A percentile compares a stretch with the other conserved stretches of the same genome.
phyloP scores from a whole-genome alignment of 2,113 vertebrate species.

The Nannobrachium achirus region DNA sequence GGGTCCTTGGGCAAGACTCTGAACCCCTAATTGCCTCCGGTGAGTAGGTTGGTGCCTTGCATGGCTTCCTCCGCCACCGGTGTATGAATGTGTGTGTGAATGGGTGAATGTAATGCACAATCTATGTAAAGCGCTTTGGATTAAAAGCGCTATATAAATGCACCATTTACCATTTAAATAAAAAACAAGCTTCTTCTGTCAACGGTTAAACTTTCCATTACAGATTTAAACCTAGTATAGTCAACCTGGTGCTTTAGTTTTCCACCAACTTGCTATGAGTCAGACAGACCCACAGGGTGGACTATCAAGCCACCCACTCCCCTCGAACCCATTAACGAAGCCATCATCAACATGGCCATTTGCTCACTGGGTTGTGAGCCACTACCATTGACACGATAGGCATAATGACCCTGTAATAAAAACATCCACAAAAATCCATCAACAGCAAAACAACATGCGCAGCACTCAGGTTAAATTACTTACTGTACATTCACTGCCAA shows the following conservation, averaged over 20 bases:
- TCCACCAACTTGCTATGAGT: conserved; percentile 54
- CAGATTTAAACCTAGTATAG: neutral
- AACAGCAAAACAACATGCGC: conserved; percentile 24
- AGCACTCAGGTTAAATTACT: conserved; percentile 24
- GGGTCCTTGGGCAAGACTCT: too few relatives aligned
- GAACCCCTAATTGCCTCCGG: too few relatives aligned
- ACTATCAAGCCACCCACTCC: conserved; percentile 40
- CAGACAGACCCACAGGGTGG: conserved; percentile 53
- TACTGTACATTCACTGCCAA: conserved; percentile 30
- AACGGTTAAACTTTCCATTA: neutral
- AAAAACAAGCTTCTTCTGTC: neutral
- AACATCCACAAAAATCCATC: neutral
- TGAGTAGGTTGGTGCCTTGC: too few relatives aligned
- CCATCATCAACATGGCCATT: conserved; percentile 1
- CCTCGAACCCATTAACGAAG: conserved; percentile 4
- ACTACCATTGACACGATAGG: conserved; percentile 3
- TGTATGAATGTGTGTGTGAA: too few relatives aligned
- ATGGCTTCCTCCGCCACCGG: too few relatives aligned
- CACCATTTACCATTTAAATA: too few relatives aligned
- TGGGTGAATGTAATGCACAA: too few relatives aligned
- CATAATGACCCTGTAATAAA: conserved; percentile 4
- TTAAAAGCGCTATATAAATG: too few relatives aligned
- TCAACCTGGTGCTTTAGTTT: too few relatives aligned
- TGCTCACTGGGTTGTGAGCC: conserved; percentile 7
- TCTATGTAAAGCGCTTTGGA: too few relatives aligned